Percentiles rank a stretch among this genome's conserved stretches.
These are phyloP conservation scores for Anolis apletophallus DNA, from an alignment of 2,797 vertebrate genomes.

Conservation along the genomic window DNA sequence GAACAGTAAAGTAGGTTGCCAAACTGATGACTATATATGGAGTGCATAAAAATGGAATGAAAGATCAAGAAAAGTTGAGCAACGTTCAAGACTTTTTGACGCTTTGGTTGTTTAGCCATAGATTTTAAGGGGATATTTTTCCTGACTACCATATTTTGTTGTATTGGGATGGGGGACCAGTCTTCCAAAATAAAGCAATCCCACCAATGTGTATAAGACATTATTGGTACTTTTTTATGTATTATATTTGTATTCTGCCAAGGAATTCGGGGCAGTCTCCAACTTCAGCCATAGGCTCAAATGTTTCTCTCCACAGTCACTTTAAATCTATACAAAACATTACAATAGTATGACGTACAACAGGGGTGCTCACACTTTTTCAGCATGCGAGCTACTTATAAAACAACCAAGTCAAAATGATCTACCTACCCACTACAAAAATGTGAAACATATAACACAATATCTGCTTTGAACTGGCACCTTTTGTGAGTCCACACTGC, in stretches of 20 bases:
- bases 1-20: constrained; percentile 41
- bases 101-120: background rate
- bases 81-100: background rate
- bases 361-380: too few species aligned
- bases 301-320: background rate
- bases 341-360: background rate
- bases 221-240: background rate
- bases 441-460: too few species aligned
- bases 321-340: background rate
- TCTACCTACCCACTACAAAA: too few species aligned
- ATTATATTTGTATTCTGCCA: background rate
- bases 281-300: background rate
- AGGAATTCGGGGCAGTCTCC: background rate
- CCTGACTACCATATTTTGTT: background rate
- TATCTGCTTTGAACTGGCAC: too few species aligned
- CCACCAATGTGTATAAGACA: background rate
- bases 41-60: constrained; percentile 11
- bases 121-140: background rate
- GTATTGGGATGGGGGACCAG: background rate
- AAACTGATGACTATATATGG: constrained; percentile 2
- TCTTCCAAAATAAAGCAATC: background rate
- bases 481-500: too few species aligned
- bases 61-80: background rate
- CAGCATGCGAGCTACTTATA: too few species aligned
- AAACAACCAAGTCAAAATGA: too few species aligned